Evolutionary conservation across 2,888 invertebrate genomes (phyloP).

Genomic region (Agapostemon virescens): DNA sequence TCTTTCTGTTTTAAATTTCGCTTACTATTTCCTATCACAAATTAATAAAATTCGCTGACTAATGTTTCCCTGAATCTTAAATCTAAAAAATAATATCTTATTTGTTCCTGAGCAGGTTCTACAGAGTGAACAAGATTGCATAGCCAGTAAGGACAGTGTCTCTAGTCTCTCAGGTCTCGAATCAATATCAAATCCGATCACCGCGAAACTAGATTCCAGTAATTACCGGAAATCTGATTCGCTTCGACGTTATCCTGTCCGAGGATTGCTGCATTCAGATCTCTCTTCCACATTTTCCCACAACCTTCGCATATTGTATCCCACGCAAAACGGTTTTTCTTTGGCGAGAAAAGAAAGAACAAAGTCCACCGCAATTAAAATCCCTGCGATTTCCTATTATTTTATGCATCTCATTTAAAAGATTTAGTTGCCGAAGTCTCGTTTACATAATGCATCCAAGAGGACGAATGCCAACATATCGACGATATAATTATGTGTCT

Average conservation of each 20-base stretch:
- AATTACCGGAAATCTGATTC: constrained; percentile 64
- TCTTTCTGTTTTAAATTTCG: too few species aligned
- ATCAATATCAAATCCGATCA: constrained; percentile 45
- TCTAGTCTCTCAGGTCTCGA: constrained; percentile 18
- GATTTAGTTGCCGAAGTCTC: too few species aligned
- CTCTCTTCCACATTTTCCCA: background rate
- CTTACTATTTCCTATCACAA: background rate
- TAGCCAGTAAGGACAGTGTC: constrained; percentile 16
- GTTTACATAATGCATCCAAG: background rate
- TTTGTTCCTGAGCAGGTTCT: background rate
- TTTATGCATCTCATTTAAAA: background rate
- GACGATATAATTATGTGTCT: too few species aligned
- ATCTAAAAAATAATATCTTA: background rate
- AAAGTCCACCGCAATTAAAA: background rate
- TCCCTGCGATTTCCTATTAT: background rate
- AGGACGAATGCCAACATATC: too few species aligned
- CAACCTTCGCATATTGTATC: background rate
- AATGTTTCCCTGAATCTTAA: background rate
- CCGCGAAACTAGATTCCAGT: constrained; percentile 39
- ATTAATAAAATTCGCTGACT: background rate
- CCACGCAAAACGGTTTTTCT: background rate
- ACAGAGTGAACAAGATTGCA: constrained; percentile 13
- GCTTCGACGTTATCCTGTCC: constrained; percentile 35
- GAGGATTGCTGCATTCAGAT: constrained; percentile 9
- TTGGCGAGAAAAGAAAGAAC: background rate